Percentiles rank a stretch among this genome's conserved stretches.
Conservation (phyloP, 2,797 vertebrate species). For the Nyctibius grandis region DNA sequence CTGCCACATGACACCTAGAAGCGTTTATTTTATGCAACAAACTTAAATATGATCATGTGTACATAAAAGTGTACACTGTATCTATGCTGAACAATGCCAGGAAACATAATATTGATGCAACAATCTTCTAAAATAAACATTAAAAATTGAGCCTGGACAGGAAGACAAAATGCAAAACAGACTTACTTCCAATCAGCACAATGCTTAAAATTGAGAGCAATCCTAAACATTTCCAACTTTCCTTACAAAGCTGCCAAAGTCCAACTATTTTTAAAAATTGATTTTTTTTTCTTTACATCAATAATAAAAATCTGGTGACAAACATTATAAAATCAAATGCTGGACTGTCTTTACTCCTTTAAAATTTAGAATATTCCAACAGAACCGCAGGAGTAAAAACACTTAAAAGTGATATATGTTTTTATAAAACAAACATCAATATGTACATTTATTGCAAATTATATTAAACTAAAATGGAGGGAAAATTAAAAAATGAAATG, state of each 20-base stretch:
- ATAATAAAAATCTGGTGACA: constrained; percentile 83
- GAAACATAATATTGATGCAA: constrained; percentile 79
- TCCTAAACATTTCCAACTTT: constrained; percentile 73
- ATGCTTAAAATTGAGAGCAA: constrained; percentile 72
- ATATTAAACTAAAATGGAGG: constrained; percentile 80
- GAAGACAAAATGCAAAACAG: constrained; percentile 83
- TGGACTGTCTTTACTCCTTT: constrained; percentile 76
- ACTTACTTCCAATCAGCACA: constrained; percentile 82
- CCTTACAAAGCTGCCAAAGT: constrained; percentile 80
- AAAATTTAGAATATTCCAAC: constrained; percentile 79
- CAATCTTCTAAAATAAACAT: constrained; percentile 75
- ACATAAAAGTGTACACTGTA: constrained; percentile 78
- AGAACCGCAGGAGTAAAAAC: constrained; percentile 75
- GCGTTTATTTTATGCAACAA: constrained; percentile 90
- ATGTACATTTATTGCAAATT: constrained; percentile 86
- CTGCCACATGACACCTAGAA: constrained; percentile 81
- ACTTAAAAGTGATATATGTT: constrained; percentile 78
- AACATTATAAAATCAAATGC: constrained; percentile 81
- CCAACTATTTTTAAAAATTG: constrained; percentile 75
- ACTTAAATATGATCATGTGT: constrained; percentile 84
- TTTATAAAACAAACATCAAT: constrained; percentile 80
- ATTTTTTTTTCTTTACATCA: constrained; percentile 76
- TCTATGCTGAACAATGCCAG: constrained; percentile 84
- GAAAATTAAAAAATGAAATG: constrained; percentile 76
- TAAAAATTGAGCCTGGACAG: constrained; percentile 82